phyloP scores from a whole-genome alignment of 2,113 vertebrate species.

The Nesoenas mayeri region DNA sequence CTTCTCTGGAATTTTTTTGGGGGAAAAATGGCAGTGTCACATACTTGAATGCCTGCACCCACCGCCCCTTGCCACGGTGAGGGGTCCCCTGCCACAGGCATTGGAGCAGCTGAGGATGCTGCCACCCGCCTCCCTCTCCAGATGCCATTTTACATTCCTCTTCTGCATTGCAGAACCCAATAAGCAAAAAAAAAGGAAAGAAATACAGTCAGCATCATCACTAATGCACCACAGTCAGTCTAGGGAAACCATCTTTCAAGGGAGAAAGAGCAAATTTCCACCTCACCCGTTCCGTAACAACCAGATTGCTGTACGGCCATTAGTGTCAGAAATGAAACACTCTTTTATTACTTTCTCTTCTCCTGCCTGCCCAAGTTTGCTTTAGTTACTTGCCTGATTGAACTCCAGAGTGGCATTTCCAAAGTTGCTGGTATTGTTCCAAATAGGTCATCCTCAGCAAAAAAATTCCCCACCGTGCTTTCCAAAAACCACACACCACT shows the following conservation, averaged over 20 bases:
- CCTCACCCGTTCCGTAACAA: neutral
- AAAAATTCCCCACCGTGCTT: constrained; percentile 75
- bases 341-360: constrained; percentile 39
- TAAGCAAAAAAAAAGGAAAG: neutral
- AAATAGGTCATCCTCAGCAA: constrained; percentile 81
- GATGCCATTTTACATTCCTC: constrained; percentile 11
- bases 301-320: neutral
- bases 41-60: neutral
- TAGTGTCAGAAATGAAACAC: constrained; percentile 40
- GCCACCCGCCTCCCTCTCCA: neutral
- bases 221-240: neutral
- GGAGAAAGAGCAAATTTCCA: neutral
- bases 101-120: neutral
- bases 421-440: constrained; percentile 75
- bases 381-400: constrained; percentile 64
- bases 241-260: neutral
- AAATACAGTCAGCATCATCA: neutral
- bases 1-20: neutral
- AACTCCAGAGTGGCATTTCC: constrained; percentile 75
- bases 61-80: rapidly evolving
- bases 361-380: constrained; percentile 55
- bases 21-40: rapidly evolving
- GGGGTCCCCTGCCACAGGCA: neutral
- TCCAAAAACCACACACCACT: constrained; percentile 68
- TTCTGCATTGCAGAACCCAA: neutral